Conservation (phyloP, 2,113 vertebrate species). For the Butastur rufipennis region DNA sequence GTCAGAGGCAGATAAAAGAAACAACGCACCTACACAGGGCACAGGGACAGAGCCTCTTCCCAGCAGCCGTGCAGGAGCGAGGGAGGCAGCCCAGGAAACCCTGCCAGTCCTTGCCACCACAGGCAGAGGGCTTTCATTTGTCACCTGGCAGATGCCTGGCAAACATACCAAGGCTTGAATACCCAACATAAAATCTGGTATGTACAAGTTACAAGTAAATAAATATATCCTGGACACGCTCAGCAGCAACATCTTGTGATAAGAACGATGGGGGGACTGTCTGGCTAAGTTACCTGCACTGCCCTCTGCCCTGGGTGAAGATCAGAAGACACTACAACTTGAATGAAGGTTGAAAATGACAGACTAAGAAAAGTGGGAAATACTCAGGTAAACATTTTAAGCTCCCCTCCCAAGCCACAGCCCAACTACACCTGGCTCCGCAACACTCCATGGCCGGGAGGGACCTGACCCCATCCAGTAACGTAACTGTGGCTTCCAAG, state of each 20-base stretch:
- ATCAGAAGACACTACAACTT: not conserved
- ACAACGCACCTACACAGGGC: not conserved
- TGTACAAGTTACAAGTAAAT: not conserved
- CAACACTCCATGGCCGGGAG: accelerated
- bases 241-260: not conserved
- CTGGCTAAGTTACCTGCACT: not conserved
- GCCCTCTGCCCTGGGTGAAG: not conserved
- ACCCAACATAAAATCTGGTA: not conserved
- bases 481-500: not conserved
- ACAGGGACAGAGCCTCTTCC: not conserved
- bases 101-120: accelerated
- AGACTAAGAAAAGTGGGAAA: not conserved
- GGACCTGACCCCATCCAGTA: not conserved
- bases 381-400: not conserved
- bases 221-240: not conserved
- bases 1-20: not conserved
- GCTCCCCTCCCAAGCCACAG: not conserved
- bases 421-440: not conserved
- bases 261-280: not conserved
- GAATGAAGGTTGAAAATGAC: not conserved
- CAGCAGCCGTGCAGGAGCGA: not conserved
- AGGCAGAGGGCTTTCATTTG: not conserved
- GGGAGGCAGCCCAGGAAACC: not conserved
- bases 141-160: not conserved
- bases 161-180: not conserved